Conservation (phyloP, 2,797 vertebrate genomes). For the Hoplostethus atlanticus region DNA sequence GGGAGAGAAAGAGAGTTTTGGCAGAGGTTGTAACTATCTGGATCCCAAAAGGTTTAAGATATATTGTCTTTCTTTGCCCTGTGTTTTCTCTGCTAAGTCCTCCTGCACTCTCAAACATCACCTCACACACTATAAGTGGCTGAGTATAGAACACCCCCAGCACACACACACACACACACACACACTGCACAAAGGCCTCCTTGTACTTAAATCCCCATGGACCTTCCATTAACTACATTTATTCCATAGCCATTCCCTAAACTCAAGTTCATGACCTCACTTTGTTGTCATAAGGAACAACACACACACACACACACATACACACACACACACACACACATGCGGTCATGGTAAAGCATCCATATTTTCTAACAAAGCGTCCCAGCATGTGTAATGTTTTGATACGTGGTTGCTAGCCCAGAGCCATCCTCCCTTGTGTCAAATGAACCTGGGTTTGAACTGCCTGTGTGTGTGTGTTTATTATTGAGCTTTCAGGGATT, state of each 20-base stretch:
- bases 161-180: slow-evolving; percentile 8
- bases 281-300: slow-evolving; percentile 1
- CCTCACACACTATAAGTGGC: background rate
- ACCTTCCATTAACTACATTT: background rate
- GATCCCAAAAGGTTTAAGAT: slow-evolving; percentile 15
- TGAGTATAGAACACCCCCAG: background rate
- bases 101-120: slow-evolving; percentile 3
- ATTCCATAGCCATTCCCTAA: background rate
- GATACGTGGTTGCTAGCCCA: slow-evolving; percentile 22
- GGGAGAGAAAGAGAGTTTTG: background rate
- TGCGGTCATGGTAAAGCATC: slow-evolving; percentile 17
- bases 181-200: background rate
- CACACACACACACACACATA: background rate
- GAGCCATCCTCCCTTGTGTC: slow-evolving; percentile 35
- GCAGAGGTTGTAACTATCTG: slow-evolving; percentile 11
- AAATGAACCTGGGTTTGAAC: slow-evolving; percentile 52
- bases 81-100: background rate
- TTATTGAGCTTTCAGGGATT: slow-evolving; percentile 39
- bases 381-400: slow-evolving; percentile 22
- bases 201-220: background rate
- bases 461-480: slow-evolving; percentile 23
- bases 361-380: slow-evolving; percentile 26
- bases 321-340: slow-evolving; percentile 4
- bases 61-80: background rate
- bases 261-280: background rate